Percentiles rank a stretch among this genome's conserved stretches.
These are phyloP conservation scores for Drosophila sechellia DNA, from an alignment of 1,140 invertebrate genomes.

Conservation along the genomic window DNA sequence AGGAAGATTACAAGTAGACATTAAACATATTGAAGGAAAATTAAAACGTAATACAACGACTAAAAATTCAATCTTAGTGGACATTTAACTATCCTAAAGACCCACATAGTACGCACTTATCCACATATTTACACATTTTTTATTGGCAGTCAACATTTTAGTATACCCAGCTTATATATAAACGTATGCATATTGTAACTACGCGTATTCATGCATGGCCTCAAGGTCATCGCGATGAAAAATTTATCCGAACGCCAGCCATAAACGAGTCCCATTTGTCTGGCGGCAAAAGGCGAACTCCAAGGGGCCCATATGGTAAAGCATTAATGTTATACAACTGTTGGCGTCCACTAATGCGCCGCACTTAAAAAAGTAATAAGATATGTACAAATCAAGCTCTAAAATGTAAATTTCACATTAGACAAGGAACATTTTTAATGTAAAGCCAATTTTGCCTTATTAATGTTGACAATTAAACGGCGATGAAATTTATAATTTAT, in stretches of 20 bases:
- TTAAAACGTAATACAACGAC: neutral
- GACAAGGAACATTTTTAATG: neutral
- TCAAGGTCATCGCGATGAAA: slow-evolving; percentile 51
- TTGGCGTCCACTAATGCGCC: slow-evolving; percentile 22
- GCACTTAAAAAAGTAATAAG: slow-evolving; percentile 11
- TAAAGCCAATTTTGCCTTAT: neutral
- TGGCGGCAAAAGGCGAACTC: slow-evolving; percentile 31
- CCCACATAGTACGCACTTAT: slow-evolving; percentile 1
- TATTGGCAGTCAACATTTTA: slow-evolving; percentile 36
- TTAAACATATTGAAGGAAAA: neutral
- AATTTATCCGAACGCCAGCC: slow-evolving; percentile 57
- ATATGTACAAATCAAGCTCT: slow-evolving; percentile 14
- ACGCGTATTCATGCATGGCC: slow-evolving; percentile 18
- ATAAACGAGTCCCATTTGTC: slow-evolving; percentile 66
- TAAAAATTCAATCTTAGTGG: neutral
- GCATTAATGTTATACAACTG: slow-evolving; percentile 30
- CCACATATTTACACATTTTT: slow-evolving; percentile 19
- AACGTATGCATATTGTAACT: slow-evolving; percentile 48
- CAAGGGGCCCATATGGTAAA: slow-evolving; percentile 20
- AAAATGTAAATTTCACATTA: slow-evolving; percentile 4
- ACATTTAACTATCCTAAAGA: slow-evolving; percentile 31
- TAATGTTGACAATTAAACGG: neutral
- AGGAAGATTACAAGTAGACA: neutral
- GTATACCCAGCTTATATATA: slow-evolving; percentile 12
- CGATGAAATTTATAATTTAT: neutral